Evolutionary conservation across 2,113 vertebrate genomes (phyloP).

Genomic region (Alouatta palliata): DNA sequence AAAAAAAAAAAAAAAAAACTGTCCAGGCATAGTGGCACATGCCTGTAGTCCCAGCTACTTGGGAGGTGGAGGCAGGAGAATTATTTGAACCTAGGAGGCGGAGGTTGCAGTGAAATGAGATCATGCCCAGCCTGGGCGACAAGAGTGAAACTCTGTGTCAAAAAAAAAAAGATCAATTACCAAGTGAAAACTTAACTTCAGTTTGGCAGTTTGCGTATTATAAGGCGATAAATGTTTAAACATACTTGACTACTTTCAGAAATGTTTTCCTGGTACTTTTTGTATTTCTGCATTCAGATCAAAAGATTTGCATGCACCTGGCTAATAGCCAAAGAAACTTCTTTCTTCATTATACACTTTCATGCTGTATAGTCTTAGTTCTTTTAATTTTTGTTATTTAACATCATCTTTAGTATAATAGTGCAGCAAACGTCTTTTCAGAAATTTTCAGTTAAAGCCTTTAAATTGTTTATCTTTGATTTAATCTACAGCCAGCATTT

Average conservation of each 20-base stretch:
- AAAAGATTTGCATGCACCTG: not conserved
- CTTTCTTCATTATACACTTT: not conserved
- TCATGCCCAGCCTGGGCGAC: too few relatives aligned
- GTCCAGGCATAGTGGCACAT: too few relatives aligned
- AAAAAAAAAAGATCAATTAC: not conserved
- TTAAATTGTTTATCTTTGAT: constrained; percentile 31
- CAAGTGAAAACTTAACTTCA: constrained; percentile 38
- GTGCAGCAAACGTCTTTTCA: constrained; percentile 29
- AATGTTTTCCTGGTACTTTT: not conserved
- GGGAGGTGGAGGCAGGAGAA: too few relatives aligned
- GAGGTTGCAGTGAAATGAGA: too few relatives aligned
- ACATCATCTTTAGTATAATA: constrained; percentile 14
- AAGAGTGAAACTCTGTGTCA: too few relatives aligned
- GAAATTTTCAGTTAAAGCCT: not conserved
- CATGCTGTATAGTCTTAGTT: not conserved
- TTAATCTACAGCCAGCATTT: constrained; percentile 42
- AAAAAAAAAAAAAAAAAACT: too few relatives aligned
- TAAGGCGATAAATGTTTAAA: constrained; percentile 35
- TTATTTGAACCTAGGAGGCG: too few relatives aligned
- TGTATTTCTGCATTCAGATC: constrained; percentile 4
- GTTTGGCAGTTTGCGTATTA: not conserved
- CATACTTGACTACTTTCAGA: constrained; percentile 8
- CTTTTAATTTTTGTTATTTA: constrained; percentile 14
- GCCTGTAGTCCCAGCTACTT: too few relatives aligned
- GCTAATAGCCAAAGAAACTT: not conserved